Evolutionary conservation across 2,113 vertebrate genomes (phyloP), one percentile per base, ranked within the genome.

Genomic region (Tiliqua scincoides): DNA sequence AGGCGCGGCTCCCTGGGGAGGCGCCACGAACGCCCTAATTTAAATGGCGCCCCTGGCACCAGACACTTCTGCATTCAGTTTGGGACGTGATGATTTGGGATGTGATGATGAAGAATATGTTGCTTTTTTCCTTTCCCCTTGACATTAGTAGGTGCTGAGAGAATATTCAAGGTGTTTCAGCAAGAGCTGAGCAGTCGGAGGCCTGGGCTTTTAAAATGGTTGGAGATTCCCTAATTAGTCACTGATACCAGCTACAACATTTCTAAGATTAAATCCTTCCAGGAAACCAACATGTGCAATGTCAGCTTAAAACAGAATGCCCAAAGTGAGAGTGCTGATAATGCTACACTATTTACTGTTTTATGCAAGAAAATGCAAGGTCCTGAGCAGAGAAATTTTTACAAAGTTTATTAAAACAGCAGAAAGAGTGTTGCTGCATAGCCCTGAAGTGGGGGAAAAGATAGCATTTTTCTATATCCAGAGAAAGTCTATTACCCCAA

Each of bases 141-240:
- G 8, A 48, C 1, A 77, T 77, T 1, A 20, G 21, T 6, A 85
- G 27, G 0, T 20, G 0, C 0, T 79, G 2, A 21, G 11, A 83
- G 3, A 3, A 76, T 35, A 21, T 3, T 59, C 30, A 77, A 35
- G 52, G 30, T 59, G 8, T 4, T 57, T 77, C 6, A 77, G n/a
- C 52, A 77, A 77, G 30, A 57, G 74, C 14, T 88, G 12, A 79
- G 67, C 0, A 63, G 59, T 73, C 75, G 54, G 57, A 27, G 7
- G 3, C 1, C n/a, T 76, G 12, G 86, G 48, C 37, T 23, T 71
- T 25, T 79, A 83, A 84, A 76, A 18, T 11, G 52, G 48, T 9
- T 61, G 17, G 2, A 81, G 37, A 3, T 0, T 40, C 18, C 52
- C 15, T 77, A 73, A 89, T 48, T 73, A 79, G 25, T 52, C 67